Conservation (phyloP, 2,797 vertebrate species). For the Centropyge bicolor region DNA sequence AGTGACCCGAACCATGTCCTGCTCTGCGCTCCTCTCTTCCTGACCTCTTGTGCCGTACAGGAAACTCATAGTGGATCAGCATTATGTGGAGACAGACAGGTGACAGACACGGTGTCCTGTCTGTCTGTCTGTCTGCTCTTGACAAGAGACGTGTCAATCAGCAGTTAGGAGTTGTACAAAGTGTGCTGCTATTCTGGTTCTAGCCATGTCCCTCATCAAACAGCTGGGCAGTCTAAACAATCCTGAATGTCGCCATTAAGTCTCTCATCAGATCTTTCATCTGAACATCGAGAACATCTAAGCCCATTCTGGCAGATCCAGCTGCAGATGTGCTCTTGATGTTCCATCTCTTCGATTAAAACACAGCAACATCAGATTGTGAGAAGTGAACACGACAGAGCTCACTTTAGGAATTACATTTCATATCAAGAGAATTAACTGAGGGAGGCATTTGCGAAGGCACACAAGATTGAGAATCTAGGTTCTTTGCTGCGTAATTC, state of each 20-base stretch:
- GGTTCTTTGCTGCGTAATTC: background rate
- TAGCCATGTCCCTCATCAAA: conserved; percentile 54
- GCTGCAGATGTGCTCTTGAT: conserved; percentile 44
- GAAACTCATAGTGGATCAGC: conserved; percentile 36
- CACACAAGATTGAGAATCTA: background rate
- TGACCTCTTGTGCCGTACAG: conserved; percentile 35
- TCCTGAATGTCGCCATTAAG: conserved; percentile 50
- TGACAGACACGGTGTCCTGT: background rate
- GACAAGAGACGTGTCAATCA: no score
- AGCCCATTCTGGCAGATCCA: conserved; percentile 39
- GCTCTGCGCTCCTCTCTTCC: conserved; percentile 37
- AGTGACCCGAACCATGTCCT: conserved; percentile 50
- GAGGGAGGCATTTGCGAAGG: background rate
- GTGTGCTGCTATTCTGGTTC: background rate
- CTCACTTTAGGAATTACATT: background rate
- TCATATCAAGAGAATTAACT: background rate
- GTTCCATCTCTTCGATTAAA: conserved; percentile 11
- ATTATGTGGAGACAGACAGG: conserved; percentile 24
- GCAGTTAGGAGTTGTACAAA: background rate
- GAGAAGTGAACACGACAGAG: conserved; percentile 3
- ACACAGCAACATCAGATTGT: conserved; percentile 3
- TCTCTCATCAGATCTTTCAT: conserved; percentile 63
- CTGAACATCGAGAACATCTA: conserved; percentile 49
- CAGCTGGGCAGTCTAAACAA: conserved; percentile 67
- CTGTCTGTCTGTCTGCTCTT: conserved; percentile 1